Percentiles rank a stretch among this genome's conserved stretches.
These are phyloP conservation scores for Agrilus planipennis DNA, from an alignment of 1,140 invertebrate genomes.

Conservation along the genomic window DNA sequence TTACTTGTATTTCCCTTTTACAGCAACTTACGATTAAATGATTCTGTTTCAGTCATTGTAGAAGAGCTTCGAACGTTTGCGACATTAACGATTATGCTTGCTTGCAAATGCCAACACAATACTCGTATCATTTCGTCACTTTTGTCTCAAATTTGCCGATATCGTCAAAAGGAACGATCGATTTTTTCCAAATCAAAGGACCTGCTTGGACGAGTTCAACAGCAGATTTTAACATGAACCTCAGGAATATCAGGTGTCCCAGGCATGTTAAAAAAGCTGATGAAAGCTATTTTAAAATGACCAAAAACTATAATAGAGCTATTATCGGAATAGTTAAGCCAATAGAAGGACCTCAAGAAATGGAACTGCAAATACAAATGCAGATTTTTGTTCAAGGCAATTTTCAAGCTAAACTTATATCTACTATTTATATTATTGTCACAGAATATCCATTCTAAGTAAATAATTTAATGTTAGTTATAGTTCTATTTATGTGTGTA, in stretches of 20 bases:
- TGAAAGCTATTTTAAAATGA: slow-evolving; percentile 48
- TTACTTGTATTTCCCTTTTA: no score
- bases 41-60: slow-evolving; percentile 62
- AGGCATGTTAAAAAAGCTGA: slow-evolving; percentile 46
- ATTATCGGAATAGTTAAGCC: slow-evolving; percentile 59
- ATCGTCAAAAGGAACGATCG: slow-evolving; percentile 49
- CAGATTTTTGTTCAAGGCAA: slow-evolving; percentile 59
- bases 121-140: slow-evolving; percentile 85
- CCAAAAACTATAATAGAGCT: slow-evolving; percentile 14
- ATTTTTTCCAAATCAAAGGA: slow-evolving; percentile 80
- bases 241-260: slow-evolving; percentile 50
- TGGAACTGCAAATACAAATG: slow-evolving; percentile 78
- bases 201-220: slow-evolving; percentile 54
- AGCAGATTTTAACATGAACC: slow-evolving; percentile 61
- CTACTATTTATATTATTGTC: slow-evolving; percentile 74
- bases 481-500: no score
- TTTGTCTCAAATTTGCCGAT: slow-evolving; percentile 74
- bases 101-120: slow-evolving; percentile 62
- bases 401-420: slow-evolving; percentile 66
- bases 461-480: no score
- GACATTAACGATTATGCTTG: slow-evolving; percentile 55
- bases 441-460: slow-evolving; percentile 69
- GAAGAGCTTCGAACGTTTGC: slow-evolving; percentile 55
- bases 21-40: no score
- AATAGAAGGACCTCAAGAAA: slow-evolving; percentile 77